Conservation (phyloP, 2,797 vertebrate genomes). For the Aplochiton taeniatus region DNA sequence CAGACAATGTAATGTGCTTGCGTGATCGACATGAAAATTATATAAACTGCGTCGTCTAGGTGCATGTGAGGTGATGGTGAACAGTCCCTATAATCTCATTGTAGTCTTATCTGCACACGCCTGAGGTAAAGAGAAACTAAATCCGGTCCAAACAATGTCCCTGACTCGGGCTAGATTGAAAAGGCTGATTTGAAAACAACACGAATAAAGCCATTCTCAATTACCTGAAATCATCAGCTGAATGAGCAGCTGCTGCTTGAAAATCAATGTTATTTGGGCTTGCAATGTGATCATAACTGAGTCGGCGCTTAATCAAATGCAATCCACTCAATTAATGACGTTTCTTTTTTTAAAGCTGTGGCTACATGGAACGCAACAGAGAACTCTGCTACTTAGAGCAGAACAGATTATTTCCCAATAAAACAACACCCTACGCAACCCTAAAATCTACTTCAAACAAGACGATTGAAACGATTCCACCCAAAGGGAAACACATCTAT, state of each 20-base stretch:
- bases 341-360: neutral
- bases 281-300: neutral
- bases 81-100: too few relatives aligned
- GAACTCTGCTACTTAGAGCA: neutral
- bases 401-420: neutral
- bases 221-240: too few relatives aligned
- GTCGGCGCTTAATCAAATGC: neutral
- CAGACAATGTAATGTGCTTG: neutral
- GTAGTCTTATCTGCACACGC: too few relatives aligned
- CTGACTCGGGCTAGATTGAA: too few relatives aligned
- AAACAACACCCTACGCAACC: neutral
- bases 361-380: neutral
- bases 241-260: neutral
- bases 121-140: too few relatives aligned
- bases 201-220: too few relatives aligned
- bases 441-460: neutral
- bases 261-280: constrained; percentile 2
- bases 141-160: too few relatives aligned
- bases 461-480: neutral
- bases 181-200: too few relatives aligned
- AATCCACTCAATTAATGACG: neutral
- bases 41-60: too few relatives aligned
- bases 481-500: neutral
- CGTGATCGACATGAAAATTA: too few relatives aligned
- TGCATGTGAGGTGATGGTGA: too few relatives aligned